Base-by-base conservation (phyloP, 2,113 vertebrate genomes). In the Callocephalon fimbriatum region DNA sequence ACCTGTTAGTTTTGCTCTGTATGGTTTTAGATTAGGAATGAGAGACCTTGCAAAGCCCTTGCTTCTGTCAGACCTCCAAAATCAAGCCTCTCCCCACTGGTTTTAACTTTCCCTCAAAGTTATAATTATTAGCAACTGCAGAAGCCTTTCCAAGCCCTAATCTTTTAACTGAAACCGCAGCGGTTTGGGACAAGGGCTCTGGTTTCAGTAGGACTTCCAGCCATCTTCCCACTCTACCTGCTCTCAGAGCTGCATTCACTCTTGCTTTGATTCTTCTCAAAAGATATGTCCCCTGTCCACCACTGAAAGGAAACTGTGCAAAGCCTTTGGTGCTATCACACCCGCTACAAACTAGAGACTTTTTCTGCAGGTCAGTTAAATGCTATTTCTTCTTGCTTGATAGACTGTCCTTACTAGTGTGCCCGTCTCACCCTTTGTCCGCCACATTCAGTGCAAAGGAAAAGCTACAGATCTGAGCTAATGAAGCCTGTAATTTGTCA, bases 41-140 rank as follows among this genome's bases (percentile, higher is more conserved):
- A 74, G 50, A 88, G 59, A 93, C 79, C 38, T 95, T 93, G 82
- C 40, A 90, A 93, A 90, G 63, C 50, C 73, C 42, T 94, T 90
- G 87, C 53, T 92, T 90, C 59, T 94, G 67, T 74, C 82, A 77
- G 93, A 51, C 68, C 54, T 94, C 45, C 71, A 94, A 63, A 94
- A 92, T 86, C 72, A 83, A 93, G 53, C 32, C 29, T 93, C 29
- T 86, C 20, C 42, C 25, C 18, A 29, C 45, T 31, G 51, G 18
- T 77, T 96, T 93, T 79, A 79, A 59, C 81, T 73, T 88, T 92
- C 71, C 63, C 42, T 86, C 63, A 47, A 26, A 95, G 42, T 89
- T 91, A 73, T 23, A 92, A 93, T 86, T 87, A 81, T 47, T 90
- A 35, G 31, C 53, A 93, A 26, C 53, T 82, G 62, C 72, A 88